phyloP scores from a whole-genome alignment of 2,797 vertebrate species.

The Danionella dracula region DNA sequence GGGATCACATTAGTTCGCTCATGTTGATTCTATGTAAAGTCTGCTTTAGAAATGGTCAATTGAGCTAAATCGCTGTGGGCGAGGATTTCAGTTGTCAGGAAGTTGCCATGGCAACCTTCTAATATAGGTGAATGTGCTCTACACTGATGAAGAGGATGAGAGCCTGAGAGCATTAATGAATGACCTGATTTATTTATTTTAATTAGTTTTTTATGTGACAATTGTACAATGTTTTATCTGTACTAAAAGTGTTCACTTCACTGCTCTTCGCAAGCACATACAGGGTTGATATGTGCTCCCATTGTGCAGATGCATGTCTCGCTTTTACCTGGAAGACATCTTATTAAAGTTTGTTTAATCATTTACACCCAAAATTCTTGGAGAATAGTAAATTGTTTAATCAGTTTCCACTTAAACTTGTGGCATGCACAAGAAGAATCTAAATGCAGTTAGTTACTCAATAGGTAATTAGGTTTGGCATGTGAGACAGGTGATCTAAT shows the following conservation, averaged over 20 bases:
- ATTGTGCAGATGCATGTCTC: too few relatives aligned
- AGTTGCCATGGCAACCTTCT: slow-evolving; percentile 28
- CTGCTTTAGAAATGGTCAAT: slow-evolving; percentile 8
- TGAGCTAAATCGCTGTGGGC: slow-evolving; percentile 21
- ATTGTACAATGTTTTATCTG: neutral
- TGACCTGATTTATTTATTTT: slow-evolving; percentile 5
- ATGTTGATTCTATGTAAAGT: slow-evolving; percentile 37
- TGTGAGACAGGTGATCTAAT: too few relatives aligned
- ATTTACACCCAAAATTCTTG: too few relatives aligned
- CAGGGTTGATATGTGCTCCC: too few relatives aligned
- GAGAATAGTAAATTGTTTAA: too few relatives aligned
- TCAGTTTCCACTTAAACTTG: too few relatives aligned
- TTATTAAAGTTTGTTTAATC: too few relatives aligned
- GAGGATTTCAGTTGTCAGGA: slow-evolving; percentile 7
- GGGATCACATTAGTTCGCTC: slow-evolving; percentile 28
- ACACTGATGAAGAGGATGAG: neutral
- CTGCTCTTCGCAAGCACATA: too few relatives aligned
- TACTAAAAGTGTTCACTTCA: neutral
- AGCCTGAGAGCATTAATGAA: neutral
- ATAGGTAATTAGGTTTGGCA: too few relatives aligned
- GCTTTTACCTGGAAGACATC: too few relatives aligned
- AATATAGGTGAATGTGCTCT: slow-evolving; percentile 9
- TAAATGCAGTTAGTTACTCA: too few relatives aligned
- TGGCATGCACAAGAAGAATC: too few relatives aligned
- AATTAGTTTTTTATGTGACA: neutral